A percentile compares a stretch with the other conserved stretches of the same genome.
Conservation (phyloP, 2,113 vertebrate species). For the Drymodes brunneopygia region DNA sequence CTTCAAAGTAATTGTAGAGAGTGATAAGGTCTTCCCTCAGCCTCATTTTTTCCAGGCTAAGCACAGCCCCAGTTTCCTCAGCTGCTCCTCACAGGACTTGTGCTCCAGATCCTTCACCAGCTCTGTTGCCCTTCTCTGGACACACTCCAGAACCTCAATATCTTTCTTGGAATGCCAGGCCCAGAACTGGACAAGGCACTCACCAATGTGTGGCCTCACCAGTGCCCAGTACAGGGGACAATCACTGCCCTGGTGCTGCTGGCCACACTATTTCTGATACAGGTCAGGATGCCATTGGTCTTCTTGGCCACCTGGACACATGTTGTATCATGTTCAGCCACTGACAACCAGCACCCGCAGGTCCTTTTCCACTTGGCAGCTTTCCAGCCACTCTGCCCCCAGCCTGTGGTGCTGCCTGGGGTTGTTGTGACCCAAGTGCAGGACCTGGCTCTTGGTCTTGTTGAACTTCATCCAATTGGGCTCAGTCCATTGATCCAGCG, state of each 20-base stretch:
- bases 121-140: not conserved
- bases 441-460: not conserved
- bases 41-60: not conserved
- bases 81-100: not conserved
- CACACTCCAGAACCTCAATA: rapidly evolving
- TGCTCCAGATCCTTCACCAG: not conserved
- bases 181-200: not conserved
- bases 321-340: rapidly evolving
- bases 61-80: not conserved
- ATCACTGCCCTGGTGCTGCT: not conserved
- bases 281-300: not conserved
- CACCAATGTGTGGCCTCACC: not conserved
- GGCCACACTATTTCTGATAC: not conserved
- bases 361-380: not conserved
- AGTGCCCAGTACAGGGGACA: not conserved
- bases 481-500: not conserved
- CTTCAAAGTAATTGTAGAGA: not conserved
- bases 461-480: not conserved
- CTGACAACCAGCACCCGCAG: not conserved
- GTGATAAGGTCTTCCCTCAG: not conserved
- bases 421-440: not conserved
- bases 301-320: not conserved
- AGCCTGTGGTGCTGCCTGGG: not conserved
- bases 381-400: not conserved
- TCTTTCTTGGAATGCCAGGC: not conserved